Base-by-base conservation (phyloP, 1,140 invertebrate species). In the Grapholita molesta region DNA sequence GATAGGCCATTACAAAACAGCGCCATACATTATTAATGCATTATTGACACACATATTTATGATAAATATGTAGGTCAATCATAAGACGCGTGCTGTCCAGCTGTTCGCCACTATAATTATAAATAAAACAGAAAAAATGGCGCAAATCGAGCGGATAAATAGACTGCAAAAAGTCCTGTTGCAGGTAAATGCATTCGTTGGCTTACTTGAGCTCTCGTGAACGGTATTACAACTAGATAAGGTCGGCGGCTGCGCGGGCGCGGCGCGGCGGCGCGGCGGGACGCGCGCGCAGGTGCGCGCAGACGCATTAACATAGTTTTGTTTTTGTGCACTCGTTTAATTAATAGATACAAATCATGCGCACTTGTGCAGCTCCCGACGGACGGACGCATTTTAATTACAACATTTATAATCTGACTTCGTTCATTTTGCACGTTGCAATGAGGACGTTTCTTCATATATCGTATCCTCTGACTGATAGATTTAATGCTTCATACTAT, bases 321-420 rank as follows among this genome's bases (percentile, higher is more conserved):
- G n/a, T 61, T 61, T 61, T 28, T 61, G 15, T 28, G 25, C 25
- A 61, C 55, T 61, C n/a, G 55, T 61, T 61, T 61, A 30, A 61
- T 61, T 61, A 61, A 61, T 61, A 61, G 55, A 61, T 61, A 61
- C 55, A 61, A 61, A 61, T 61, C 55, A 61, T 61, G 55, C 24
- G 28, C 24, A 18, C 55, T 30, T 30, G 15, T 61, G 18, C 32
- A 28, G 55, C 15, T 52, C 12, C 18, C 55, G 25, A n/a, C 11
- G 53, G 15, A n/a, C n/a, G n/a, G n/a, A n/a, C 9, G 35, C 35
- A 42, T 48, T 48, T 48, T 48, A 48, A 48, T 48, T 48, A 48
- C 42, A 48, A 48, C 42, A 48, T 48, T 48, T 21, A 48, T 48
- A 48, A 48, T 48, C 42, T 18, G 7, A 18, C 42, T 15, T 9